These are phyloP conservation scores for Lepus oiostolus DNA, from an alignment of 2,797 vertebrate species.

Conservation along the genomic window DNA sequence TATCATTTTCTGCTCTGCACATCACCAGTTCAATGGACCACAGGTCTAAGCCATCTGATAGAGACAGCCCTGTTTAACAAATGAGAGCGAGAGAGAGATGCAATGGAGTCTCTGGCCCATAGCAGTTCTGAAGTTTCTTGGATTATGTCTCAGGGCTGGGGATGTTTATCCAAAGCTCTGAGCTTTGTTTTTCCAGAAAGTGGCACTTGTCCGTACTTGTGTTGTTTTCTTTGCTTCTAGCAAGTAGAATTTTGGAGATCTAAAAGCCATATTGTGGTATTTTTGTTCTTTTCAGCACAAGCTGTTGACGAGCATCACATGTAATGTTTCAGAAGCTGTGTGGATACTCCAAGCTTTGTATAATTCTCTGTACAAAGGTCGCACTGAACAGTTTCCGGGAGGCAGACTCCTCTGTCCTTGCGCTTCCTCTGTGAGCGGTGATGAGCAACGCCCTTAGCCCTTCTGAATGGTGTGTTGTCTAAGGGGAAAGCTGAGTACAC, in stretches of 20 bases:
- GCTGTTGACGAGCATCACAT: neutral
- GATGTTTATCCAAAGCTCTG: neutral
- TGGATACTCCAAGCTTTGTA: neutral
- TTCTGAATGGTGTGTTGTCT: neutral
- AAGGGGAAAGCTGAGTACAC: neutral
- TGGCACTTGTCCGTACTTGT: neutral
- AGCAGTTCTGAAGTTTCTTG: neutral
- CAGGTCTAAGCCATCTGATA: neutral
- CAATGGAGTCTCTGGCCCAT: neutral
- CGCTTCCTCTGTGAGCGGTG: neutral
- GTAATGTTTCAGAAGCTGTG: neutral
- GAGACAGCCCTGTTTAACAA: neutral
- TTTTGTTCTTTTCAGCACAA: neutral
- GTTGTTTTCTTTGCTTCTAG: neutral
- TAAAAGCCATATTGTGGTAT: neutral
- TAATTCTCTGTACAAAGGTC: neutral
- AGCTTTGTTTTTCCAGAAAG: neutral
- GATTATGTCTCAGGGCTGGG: neutral
- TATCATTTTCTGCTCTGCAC: neutral
- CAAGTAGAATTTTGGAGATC: neutral
- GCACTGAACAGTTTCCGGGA: neutral
- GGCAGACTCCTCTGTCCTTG: neutral
- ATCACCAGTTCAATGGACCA: neutral
- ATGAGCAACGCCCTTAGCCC: neutral
- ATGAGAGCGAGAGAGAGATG: neutral